Conservation (phyloP, 1,140 invertebrate species). For the Radopholus similis region DNA sequence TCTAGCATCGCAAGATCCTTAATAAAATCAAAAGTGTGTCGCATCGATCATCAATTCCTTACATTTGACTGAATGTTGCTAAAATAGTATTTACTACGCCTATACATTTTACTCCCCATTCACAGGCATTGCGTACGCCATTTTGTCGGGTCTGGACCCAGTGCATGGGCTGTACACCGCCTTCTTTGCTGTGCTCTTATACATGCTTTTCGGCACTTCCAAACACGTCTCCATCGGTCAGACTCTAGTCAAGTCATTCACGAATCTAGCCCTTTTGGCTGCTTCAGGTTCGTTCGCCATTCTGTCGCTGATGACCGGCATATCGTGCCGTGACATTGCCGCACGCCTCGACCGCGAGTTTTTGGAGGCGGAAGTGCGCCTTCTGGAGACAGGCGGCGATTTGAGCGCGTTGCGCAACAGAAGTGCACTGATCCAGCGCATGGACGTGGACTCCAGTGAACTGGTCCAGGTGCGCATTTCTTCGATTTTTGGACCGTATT, state of each 20-base stretch:
- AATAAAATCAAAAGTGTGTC: too few relatives aligned
- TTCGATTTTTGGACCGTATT: too few relatives aligned
- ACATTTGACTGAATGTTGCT: too few relatives aligned
- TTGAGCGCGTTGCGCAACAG: not conserved
- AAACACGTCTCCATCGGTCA: constrained; percentile 61
- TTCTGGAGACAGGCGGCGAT: constrained; percentile 17
- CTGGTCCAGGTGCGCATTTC: constrained; percentile 32
- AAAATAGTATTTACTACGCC: too few relatives aligned
- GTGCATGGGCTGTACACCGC: constrained; percentile 65
- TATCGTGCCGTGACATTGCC: constrained; percentile 28
- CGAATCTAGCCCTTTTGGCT: not conserved
- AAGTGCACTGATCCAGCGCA: not conserved
- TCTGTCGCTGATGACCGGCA: constrained; percentile 39
- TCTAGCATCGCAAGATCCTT: too few relatives aligned
- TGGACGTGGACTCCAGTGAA: constrained; percentile 27
- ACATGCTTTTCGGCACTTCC: constrained; percentile 64
- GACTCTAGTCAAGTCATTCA: not conserved
- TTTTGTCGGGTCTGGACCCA: constrained; percentile 62
- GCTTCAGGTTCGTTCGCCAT: constrained; percentile 37
- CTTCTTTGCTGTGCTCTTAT: constrained; percentile 64
- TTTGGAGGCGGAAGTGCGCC: constrained; percentile 25
- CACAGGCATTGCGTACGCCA: constrained; percentile 63
- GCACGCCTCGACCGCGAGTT: constrained; percentile 30
- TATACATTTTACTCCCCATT: too few relatives aligned
- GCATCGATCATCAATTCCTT: too few relatives aligned